Conservation (phyloP, 2,113 vertebrate species). For the Columba livia region DNA sequence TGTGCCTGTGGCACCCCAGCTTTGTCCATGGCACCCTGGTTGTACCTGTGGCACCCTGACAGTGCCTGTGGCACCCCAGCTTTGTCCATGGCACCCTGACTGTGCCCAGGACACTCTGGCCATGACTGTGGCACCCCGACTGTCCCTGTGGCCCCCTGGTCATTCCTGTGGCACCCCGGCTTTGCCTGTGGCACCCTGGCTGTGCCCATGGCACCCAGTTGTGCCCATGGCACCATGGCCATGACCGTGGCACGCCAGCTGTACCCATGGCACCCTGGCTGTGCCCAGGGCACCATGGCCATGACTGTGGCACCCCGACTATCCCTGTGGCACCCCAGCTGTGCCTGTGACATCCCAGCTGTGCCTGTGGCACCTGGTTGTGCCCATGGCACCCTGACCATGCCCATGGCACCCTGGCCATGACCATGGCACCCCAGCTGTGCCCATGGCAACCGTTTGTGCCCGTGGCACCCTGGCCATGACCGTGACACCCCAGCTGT, state of each 20-base stretch:
- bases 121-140: accelerated
- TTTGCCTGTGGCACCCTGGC: too few species aligned
- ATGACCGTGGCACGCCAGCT: background rate
- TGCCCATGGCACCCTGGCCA: accelerated
- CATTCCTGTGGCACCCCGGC: accelerated
- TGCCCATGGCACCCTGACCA: accelerated
- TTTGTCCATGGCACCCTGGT: too few species aligned
- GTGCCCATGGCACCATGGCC: background rate
- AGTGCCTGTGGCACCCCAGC: background rate
- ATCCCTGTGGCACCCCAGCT: too few species aligned
- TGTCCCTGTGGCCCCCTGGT: accelerated
- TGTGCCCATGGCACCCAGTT: background rate
- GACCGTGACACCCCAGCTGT: too few species aligned
- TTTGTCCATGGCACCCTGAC: background rate
- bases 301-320: background rate
- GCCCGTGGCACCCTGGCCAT: accelerated
- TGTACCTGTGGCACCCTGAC: background rate
- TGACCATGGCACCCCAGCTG: accelerated
- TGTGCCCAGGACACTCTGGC: accelerated
- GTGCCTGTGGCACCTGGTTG: too few species aligned
- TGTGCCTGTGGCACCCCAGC: accelerated
- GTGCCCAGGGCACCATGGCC: background rate
- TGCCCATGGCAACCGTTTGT: accelerated
- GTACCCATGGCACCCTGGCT: background rate
- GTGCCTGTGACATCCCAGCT: too few species aligned